Base-by-base conservation (phyloP, 2,797 vertebrate species). In the Crenuchus spilurus region DNA sequence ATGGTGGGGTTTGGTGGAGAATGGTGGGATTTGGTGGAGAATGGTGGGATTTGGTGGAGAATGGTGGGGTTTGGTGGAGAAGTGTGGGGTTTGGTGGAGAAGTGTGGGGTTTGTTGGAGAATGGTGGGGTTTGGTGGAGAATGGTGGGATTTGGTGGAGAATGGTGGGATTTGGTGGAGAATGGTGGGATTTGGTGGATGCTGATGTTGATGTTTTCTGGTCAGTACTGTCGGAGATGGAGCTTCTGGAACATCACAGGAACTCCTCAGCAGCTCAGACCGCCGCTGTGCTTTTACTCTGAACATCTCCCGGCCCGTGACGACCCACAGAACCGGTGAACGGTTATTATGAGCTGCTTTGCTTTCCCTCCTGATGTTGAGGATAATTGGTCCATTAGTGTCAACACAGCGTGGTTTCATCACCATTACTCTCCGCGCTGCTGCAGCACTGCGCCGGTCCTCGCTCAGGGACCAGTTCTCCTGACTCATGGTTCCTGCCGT, bases 401-500 rank as follows among this genome's bases (percentile, higher is more conserved):
- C 26, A 55, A 22, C 26, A 60, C 37, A 44, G 57, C 11, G 18
- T 28, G 1, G 14, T 11, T 71, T 62, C 44, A 37, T 41, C 33
- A 30, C 46, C 30, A 44, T 46, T 70, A 58, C 52, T 63, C 11
- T 37, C 33, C 16, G 31, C 39, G 44, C 22, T 28, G 35, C 35
- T 28, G 58, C 35, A 52, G 46, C 60, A 14, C 16, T 54, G n/a
- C 30, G 28, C n/a, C 37, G 13, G 42, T 46, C 14, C 37, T 6
- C 22, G 37, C 51, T 65, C 41, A 26, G 61, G 51, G 41, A 46
- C 28, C 48, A 44, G 60, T 44, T 9, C 6, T 18, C 31, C 63
- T 67, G 63, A 67, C 63, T 74, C 72, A 74, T 49, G 54, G 3
- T n/a, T 67, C 60, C 72, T 67, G 4, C 24, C 30, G 16, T 74